Evolutionary conservation across 1,140 invertebrate genomes (phyloP).

Genomic region (Tetramorium parvispinum): DNA sequence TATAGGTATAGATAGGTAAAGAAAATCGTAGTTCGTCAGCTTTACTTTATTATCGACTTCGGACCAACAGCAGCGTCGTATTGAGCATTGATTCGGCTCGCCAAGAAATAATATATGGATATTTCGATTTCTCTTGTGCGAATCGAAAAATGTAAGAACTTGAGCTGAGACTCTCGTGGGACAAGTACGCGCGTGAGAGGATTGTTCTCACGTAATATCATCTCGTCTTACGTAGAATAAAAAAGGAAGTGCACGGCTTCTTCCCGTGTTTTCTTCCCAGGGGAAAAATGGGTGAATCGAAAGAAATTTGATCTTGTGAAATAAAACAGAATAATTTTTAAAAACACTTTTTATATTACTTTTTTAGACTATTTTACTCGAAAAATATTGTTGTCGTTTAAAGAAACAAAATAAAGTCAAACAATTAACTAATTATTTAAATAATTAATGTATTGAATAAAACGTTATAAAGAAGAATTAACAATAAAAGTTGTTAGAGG

Average conservation of each 20-base stretch:
- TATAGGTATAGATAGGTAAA: constrained; percentile 76
- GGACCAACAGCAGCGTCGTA: constrained; percentile 75
- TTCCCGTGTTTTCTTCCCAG: not conserved
- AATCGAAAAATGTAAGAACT: constrained; percentile 45
- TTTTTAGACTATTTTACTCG: not conserved
- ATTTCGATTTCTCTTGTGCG: constrained; percentile 38
- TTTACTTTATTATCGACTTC: constrained; percentile 72
- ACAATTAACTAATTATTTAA: not conserved
- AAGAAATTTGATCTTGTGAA: not conserved
- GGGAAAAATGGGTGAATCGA: constrained; percentile 30
- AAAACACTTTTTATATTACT: not conserved
- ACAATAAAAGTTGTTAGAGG: not conserved
- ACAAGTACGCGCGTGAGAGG: constrained; percentile 11
- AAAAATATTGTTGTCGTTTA: not conserved
- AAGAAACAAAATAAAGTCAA: not conserved
- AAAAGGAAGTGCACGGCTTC: not conserved
- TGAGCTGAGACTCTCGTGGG: constrained; percentile 18
- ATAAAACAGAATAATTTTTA: not conserved
- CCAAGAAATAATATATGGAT: constrained; percentile 68
- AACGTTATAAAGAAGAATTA: not conserved
- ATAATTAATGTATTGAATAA: not conserved
- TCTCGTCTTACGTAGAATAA: constrained; percentile 23
- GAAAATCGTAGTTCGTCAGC: constrained; percentile 68
- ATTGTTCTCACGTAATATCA: constrained; percentile 48
- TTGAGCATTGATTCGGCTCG: constrained; percentile 76